These are phyloP conservation scores for Hylaea fasciaria DNA, from an alignment of 2,888 invertebrate genomes.

Conservation along the genomic window DNA sequence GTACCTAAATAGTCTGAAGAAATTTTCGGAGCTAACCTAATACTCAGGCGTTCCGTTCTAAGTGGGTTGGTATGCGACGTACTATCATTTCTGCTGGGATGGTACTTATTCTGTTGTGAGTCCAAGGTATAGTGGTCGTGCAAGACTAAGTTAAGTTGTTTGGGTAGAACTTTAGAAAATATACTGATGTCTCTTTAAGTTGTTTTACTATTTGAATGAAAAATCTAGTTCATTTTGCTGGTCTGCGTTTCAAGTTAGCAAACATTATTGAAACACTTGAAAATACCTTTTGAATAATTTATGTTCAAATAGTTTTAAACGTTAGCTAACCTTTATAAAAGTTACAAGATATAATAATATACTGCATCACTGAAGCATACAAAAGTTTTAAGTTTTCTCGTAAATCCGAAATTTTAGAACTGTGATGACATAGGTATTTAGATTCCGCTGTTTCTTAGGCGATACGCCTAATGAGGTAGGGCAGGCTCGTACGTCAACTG, in stretches of 20 bases:
- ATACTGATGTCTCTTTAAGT: conserved; percentile 28
- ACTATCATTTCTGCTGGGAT: conserved; percentile 13
- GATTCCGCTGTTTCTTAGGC: no score
- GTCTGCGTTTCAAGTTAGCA: background rate
- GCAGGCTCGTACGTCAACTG: no score
- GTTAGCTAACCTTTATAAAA: no score
- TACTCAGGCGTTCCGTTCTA: conserved; percentile 46
- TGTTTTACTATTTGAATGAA: conserved; percentile 13
- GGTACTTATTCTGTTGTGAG: conserved; percentile 3
- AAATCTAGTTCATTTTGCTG: background rate
- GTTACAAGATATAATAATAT: no score
- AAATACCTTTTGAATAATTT: no score
- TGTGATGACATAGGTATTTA: no score
- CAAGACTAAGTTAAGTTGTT: conserved; percentile 17
- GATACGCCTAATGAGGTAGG: no score
- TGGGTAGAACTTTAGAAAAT: conserved; percentile 15
- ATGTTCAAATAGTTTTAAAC: no score
- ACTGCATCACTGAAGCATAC: no score
- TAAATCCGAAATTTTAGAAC: no score
- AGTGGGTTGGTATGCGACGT: conserved; percentile 39
- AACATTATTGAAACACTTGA: background rate
- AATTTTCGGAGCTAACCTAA: conserved; percentile 63
- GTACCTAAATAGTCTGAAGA: conserved; percentile 62
- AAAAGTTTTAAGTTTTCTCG: no score
- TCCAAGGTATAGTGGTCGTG: conserved; percentile 19